Evolutionary conservation across 2,113 vertebrate species (phyloP), one percentile per base, ranked within the genome.

Genomic region (Hippocampus barbouri): DNA sequence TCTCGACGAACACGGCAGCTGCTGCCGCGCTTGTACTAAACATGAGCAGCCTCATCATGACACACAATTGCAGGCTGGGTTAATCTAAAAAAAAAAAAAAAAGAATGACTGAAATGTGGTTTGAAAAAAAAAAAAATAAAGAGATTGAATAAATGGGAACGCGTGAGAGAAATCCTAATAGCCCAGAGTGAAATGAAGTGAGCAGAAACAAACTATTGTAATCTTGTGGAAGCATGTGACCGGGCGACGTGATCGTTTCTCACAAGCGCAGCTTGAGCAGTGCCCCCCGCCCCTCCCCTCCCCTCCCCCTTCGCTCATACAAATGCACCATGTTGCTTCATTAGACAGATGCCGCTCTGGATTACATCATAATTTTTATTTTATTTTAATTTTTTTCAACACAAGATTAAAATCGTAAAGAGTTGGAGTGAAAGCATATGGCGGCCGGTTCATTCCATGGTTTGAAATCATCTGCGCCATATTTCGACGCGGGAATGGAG

Each of bases 311-410:
- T 7, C 34, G 14, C 23, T 72, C 71, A 72, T 72, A 75, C 78
- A 80, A 70, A 76, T 79, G 45, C 20, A 66, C 51, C 62, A 69
- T 51, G 66, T 76, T 76, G 71, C 69, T 72, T 71, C 15, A 45
- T 71, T 61, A 73, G 41, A 41, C 53, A 71, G 51, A 66, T 1
- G 30, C 49, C 59, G 20, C 10, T 60, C 8, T 40, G 41, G n/a
- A 43, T n/a, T 12, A 64, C 62, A 10, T 64, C 62, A 23, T 66
- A 3, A 66, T 8, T 7, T 16, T 45, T 30, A 30, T 3, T 3
- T 30, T 30, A 30, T 3, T 30, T 30, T 3, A 30, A 7, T 6
- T 41, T 64, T 41, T 64, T 21, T 2, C 11, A 45, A 45, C 63
- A 43, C 41, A 23, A 23, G 63, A 65, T 45, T 43, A 45, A 43